Evolutionary conservation across 30 jellyfish, hydroid and myxozoan species (phyloP), one percentile per base, ranked within the genome.

Genomic region (Hydractinia symbiolongicarpus): DNA sequence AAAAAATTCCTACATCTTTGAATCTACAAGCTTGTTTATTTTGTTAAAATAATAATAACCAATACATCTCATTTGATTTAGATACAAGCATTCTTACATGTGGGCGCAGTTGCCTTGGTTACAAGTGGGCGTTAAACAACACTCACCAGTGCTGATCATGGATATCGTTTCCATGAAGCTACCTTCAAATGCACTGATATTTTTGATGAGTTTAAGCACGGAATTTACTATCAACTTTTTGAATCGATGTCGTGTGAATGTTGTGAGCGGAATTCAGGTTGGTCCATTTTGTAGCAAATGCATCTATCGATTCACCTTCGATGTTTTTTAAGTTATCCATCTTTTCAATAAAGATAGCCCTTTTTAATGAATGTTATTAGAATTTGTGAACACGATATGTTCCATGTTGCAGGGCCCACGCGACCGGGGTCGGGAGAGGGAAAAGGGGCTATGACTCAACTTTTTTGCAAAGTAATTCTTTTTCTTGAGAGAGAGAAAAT

Each of bases 101-200:
- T 93, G 98, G 98, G 98, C 98, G 3, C 98, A 93, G 76, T 74
- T 93, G 15, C 98, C 98, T 9, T 93, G 98, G 98, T 89, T 93
- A 50, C 98, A 93, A 87, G 95, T 93, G 9, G 98, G 98, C 11
- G 98, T 93, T n/a, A 93, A 87, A 53, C 95, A 84, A 62, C 88
- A 93, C 6, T 83, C 98, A 8, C 93, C 87, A 66, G 76, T 88
- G 19, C 73, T 93, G 64, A 82, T 93, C 69, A 87, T 89, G 96
- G 98, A 93, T 78, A 93, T 93, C 52, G 98, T 93, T 7, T 87
- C 98, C 50, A 93, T 93, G 98, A 93, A 93, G 72, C 82, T 93
- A 57, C 96, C 98, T 19, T 83, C 96, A 21, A 93, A 83, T 77
- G 98, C 98, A 9, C 82, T 93, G 40, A 93, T 93, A n/a, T 88